Base-by-base conservation (phyloP, 2,888 invertebrate genomes). In the Zelleria hepariella region DNA sequence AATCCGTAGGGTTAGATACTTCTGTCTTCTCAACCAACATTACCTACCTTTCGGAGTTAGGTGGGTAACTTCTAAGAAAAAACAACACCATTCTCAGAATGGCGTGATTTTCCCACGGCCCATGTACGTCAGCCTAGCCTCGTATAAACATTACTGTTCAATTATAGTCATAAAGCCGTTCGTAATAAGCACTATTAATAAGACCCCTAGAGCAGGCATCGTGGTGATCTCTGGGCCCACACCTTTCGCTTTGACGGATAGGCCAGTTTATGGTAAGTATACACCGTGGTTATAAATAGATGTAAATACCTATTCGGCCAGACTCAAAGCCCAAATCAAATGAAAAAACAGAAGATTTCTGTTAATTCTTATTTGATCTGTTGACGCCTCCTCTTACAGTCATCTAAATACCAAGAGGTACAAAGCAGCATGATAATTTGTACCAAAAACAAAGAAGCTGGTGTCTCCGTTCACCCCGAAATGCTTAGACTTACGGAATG, bases 31-130 rank as follows among this genome's bases (percentile, higher is more conserved):
- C n/a, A n/a, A n/a, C n/a, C n/a, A n/a, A n/a, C n/a, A n/a, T n/a
- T n/a, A n/a, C n/a, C n/a, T n/a, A n/a, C n/a, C n/a, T n/a, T n/a
- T n/a, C n/a, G n/a, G n/a, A n/a, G n/a, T n/a, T n/a, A n/a, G n/a
- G n/a, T 18, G 2, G 18, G n/a, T 54, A 21, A 56, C 58, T 74
- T 71, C 71, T 68, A 27, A 68, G 74, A 73, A 76, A 75, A 72
- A 73, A 69, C 65, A 60, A 61, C 62, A 60, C 48, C 62, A 61
- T 77, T 71, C 73, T 66, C 60, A 67, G 75, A 75, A 77, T 66
- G 48, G 60, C 54, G 62, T 63, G 66, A 62, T 68, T 71, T 77
- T 77, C 77, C 72, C 77, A 77, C 77, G 76, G 77, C 75, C 76
- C 74, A 74, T 64, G 27, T 42, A 42, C 51, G 54, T 54, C 54